A percentile compares a stretch with the other conserved stretches of the same genome.
Evolutionary conservation across 2,113 vertebrate species (phyloP).

Genomic region (Paracanthobrama guichenoti): DNA sequence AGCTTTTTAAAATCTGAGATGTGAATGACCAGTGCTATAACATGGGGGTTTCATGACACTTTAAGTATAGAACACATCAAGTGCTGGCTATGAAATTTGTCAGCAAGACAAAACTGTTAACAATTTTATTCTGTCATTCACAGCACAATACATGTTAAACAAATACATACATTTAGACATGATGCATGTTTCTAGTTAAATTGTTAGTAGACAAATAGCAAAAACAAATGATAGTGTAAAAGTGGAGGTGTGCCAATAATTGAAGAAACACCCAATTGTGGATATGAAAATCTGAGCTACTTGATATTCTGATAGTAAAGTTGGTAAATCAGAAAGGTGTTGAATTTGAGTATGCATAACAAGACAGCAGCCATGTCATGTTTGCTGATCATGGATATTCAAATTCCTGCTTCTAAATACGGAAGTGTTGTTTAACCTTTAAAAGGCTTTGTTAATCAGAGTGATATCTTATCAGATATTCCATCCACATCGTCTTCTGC

Average conservation of each 20-base stretch:
- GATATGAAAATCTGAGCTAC: background rate
- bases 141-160: background rate
- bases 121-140: no score
- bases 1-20: background rate
- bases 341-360: background rate
- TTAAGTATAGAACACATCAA: no score
- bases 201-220: background rate
- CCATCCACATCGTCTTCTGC: background rate
- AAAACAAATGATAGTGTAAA: background rate
- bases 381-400: conserved; percentile 2
- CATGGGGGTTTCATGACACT: no score
- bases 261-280: background rate
- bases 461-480: background rate
- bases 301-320: background rate
- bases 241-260: background rate
- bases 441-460: background rate
- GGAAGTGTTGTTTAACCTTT: background rate
- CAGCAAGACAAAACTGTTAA: no score
- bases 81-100: no score
- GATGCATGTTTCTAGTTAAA: background rate
- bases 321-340: background rate
- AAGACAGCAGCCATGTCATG: background rate
- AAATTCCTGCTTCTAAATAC: background rate
- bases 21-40: background rate
- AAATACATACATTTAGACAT: background rate